phyloP scores from a whole-genome alignment of 2,113 vertebrate genomes.

The Oncorhynchus tshawytscha region DNA sequence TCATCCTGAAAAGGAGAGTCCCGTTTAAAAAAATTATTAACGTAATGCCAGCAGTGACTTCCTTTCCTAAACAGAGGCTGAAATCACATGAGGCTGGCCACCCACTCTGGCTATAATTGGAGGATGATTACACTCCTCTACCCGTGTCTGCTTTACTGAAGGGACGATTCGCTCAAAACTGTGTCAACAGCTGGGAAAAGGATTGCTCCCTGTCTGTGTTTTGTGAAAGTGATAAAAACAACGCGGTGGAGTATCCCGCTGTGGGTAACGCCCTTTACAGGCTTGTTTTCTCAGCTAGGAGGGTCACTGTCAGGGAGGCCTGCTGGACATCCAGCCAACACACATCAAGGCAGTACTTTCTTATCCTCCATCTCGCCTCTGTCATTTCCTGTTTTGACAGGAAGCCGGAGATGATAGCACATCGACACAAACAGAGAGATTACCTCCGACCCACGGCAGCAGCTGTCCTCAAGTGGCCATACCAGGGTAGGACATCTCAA shows the following conservation, averaged over 20 bases:
- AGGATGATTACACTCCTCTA: conserved; percentile 7
- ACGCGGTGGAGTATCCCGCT: conserved; percentile 46
- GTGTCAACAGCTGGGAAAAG: conserved; percentile 72
- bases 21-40: conserved; percentile 65
- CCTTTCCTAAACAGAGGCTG: conserved; percentile 69
- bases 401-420: conserved; percentile 73
- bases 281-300: conserved; percentile 64
- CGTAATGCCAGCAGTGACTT: conserved; percentile 64
- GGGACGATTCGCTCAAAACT: conserved; percentile 53
- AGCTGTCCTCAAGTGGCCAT: conserved; percentile 36
- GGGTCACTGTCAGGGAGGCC: conserved; percentile 60
- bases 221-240: conserved; percentile 73
- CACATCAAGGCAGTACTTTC: conserved; percentile 71
- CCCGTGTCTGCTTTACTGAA: conserved; percentile 28
- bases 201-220: conserved; percentile 51
- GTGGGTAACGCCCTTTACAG: conserved; percentile 54
- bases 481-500: conserved; percentile 16
- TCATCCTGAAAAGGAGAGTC: conserved; percentile 61
- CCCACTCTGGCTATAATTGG: neutral
- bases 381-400: conserved; percentile 77
- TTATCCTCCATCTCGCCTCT: conserved; percentile 65
- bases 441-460: conserved; percentile 55
- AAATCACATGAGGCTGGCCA: conserved; percentile 41
- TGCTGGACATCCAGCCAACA: conserved; percentile 61
- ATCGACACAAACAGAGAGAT: conserved; percentile 63